Conservation (phyloP, 2,888 invertebrate species). For the Boloria selene region DNA sequence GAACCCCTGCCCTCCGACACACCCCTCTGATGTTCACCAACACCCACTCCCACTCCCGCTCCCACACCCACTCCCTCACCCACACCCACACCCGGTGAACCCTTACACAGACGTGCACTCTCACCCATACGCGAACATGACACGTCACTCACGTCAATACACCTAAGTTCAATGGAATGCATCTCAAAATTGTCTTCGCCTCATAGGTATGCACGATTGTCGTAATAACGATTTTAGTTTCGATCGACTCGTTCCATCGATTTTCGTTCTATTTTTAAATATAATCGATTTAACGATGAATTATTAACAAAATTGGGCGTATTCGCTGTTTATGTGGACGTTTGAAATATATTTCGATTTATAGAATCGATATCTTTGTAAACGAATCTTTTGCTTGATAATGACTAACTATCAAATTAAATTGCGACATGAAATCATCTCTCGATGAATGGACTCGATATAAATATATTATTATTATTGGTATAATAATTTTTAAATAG, state of each 20-base stretch:
- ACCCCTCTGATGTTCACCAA: conserved; percentile 60
- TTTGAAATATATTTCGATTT: background rate
- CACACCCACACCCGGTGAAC: background rate
- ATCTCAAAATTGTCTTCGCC: background rate
- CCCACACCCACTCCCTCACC: background rate
- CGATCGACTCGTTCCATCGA: background rate
- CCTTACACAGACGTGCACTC: background rate
- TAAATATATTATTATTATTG: conserved; percentile 12
- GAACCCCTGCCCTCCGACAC: conserved; percentile 52
- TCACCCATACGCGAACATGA: background rate
- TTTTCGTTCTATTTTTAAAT: background rate
- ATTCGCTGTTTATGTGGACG: too few species aligned
- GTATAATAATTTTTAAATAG: background rate
- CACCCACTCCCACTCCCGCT: background rate
- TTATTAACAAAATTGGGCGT: too few species aligned
- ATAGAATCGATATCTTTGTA: background rate
- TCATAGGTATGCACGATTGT: background rate
- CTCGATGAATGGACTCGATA: conserved; percentile 13
- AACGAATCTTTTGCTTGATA: too few species aligned
- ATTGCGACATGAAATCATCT: conserved; percentile 5
- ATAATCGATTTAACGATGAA: background rate
- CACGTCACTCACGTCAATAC: background rate
- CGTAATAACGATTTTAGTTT: background rate
- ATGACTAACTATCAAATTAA: too few species aligned
- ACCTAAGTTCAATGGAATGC: conserved; percentile 1